phyloP scores from a whole-genome alignment of 1,140 invertebrate species.

The Drosophila mojavensis region DNA sequence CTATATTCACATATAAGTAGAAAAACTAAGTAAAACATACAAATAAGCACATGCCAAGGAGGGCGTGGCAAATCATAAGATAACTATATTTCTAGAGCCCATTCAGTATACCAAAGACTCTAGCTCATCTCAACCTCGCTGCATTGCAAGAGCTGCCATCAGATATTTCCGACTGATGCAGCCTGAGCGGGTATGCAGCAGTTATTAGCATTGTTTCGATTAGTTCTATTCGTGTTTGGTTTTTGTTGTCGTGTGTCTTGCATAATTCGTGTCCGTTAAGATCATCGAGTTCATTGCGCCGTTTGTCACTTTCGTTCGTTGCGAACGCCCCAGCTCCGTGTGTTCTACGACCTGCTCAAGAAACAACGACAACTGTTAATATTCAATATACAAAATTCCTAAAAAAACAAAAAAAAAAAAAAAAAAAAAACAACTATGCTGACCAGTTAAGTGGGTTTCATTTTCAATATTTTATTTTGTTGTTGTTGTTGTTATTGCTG shows the following conservation, averaged over 20 bases:
- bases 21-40: too few relatives aligned
- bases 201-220: too few relatives aligned
- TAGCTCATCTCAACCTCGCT: too few relatives aligned
- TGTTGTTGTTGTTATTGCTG: not conserved
- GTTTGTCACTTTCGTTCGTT: conserved; percentile 38
- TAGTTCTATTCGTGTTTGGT: not conserved
- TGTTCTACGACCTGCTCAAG: conserved; percentile 34
- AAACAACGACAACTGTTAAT: conserved; percentile 19
- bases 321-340: not conserved
- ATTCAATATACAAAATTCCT: not conserved
- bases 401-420: not conserved
- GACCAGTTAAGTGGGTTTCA: conserved; percentile 45
- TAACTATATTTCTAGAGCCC: too few relatives aligned
- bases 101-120: too few relatives aligned
- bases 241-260: conserved; percentile 18
- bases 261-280: conserved; percentile 31
- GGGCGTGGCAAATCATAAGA: too few relatives aligned
- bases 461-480: conserved; percentile 5
- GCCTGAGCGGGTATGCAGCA: too few relatives aligned
- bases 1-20: too few relatives aligned
- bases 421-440: conserved; percentile 5
- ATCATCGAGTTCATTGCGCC: conserved; percentile 29
- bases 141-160: too few relatives aligned
- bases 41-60: too few relatives aligned
- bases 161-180: too few relatives aligned